Evolutionary conservation across 2,888 invertebrate genomes (phyloP).

Genomic region (Sphaerophoria rueppellii): DNA sequence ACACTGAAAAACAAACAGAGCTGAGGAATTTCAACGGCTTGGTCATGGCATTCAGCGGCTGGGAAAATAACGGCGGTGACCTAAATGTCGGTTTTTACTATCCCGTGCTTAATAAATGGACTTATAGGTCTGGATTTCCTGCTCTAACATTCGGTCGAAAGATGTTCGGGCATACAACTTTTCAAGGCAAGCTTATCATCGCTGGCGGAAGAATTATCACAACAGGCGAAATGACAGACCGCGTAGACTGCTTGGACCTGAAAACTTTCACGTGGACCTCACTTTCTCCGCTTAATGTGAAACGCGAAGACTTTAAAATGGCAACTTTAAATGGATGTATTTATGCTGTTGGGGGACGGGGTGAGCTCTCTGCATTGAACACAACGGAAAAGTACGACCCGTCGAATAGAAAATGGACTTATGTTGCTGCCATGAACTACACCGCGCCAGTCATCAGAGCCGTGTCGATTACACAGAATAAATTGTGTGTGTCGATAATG

Average conservation of each 20-base stretch:
- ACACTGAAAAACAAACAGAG: constrained; percentile 4
- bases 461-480: not conserved
- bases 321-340: constrained; percentile 1
- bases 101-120: not conserved
- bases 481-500: constrained; percentile 1
- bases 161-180: not conserved
- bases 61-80: not conserved
- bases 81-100: constrained; percentile 3
- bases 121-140: not conserved
- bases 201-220: not conserved
- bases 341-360: not conserved
- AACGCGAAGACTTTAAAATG: not conserved
- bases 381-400: constrained; percentile 19
- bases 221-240: not conserved
- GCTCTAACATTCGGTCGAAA: not conserved
- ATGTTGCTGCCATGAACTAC: not conserved
- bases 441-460: not conserved
- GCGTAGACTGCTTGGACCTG: constrained; percentile 13
- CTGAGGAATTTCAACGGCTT: constrained; percentile 6
- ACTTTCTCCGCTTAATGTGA: not conserved
- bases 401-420: not conserved
- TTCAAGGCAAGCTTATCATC: constrained; percentile 5
- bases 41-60: constrained; percentile 30
- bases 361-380: not conserved
- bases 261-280: constrained; percentile 23